Base-by-base conservation (phyloP, 2,888 invertebrate species). In the Diabrotica balteata region DNA sequence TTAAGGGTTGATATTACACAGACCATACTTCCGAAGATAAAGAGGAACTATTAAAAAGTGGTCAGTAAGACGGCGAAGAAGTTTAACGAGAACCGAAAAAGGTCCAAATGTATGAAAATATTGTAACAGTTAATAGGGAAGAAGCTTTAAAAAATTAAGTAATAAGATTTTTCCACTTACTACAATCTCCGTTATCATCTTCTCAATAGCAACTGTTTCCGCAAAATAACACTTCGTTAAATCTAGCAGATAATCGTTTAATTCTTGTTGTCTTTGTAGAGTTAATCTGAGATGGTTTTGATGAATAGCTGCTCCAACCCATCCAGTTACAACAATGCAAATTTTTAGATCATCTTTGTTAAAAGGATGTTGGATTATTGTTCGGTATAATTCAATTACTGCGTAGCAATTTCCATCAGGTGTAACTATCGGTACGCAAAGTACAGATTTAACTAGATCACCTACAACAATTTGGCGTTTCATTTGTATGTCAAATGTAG, bases 341-440 rank as follows among this genome's bases (percentile, higher is more conserved):
- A 83, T 79, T 73, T 81, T 82, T 55, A 84, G 71, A 65, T 84
- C 82, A 2, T 81, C 78, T 73, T 79, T 79, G 49, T 69, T 72
- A 68, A 83, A 85, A 2, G 78, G 74, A 5, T 70, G 63, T 65
- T 79, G 77, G 6, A 76, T 73, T 6, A 80, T 73, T 59, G 87
- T 86, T 70, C 87, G 81, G 73, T 86, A 88, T 58, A 89, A 77
- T 77, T 90, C 89, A 0, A 90, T 80, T 0, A 90, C 87, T 1
- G 88, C 89, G 66, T 87, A 86, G 73, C 88, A 88, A 0, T 86
- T 86, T 0, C 87, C 87, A 63, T 88, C 87, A 0, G 88, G 87
- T 47, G 87, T 87, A 2, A 89, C 84, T 0, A 90, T 83, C 1
- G 90, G 90, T 78, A 89, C 86, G 73, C 88, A 87, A 1, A 90